Evolutionary conservation across 2,797 vertebrate genomes (phyloP), one percentile per base, ranked within the genome.

Genomic region (Leptodactylus fallax): DNA sequence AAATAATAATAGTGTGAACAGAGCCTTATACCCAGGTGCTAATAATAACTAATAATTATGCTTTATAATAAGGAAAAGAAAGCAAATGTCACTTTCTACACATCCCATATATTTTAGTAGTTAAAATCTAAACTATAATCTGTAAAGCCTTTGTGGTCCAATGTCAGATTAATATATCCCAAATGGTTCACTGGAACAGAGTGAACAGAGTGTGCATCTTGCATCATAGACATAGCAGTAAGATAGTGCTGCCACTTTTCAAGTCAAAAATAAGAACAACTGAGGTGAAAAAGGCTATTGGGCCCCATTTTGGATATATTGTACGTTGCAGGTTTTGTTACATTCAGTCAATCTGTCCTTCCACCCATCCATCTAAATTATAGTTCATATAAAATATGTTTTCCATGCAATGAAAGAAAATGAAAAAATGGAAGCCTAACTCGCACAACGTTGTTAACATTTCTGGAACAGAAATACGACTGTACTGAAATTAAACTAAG

Each of bases 401-500:
- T 49, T 16, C 21, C 47, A 51, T 23, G 45, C 72, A 76, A 76
- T 49, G 47, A 76, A 49, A 76, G 72, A 76, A 76, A 76, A 76
- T 76, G 72, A 76, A n/a, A n/a, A 72, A 76, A 49, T 13, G 16
- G 19, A 19, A 71, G 69, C 16, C 7, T 47, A 51, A 76, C 19
- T 76, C 36, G 11, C 72, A 47, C 7, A 76, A 51, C 17, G 19
- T 49, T 72, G 69, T 76, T 76, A 76, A 76, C 47, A 10, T 76
- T 49, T 23, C 45, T 76, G 72, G 47, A 76, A n/a, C 72, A 76
- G 72, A 76, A 51, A 76, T 76, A 76, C 21, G 17, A n/a, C 47
- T 51, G 47, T n/a, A 11, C 72, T 76, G 72, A 76, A 76, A 76
- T 76, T 49, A 49, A 76, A 76, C 72, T 21, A 76, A 11, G 11